Evolutionary conservation across 2,113 vertebrate genomes (phyloP), one percentile per base, ranked within the genome.

Genomic region (Murina feae): DNA sequence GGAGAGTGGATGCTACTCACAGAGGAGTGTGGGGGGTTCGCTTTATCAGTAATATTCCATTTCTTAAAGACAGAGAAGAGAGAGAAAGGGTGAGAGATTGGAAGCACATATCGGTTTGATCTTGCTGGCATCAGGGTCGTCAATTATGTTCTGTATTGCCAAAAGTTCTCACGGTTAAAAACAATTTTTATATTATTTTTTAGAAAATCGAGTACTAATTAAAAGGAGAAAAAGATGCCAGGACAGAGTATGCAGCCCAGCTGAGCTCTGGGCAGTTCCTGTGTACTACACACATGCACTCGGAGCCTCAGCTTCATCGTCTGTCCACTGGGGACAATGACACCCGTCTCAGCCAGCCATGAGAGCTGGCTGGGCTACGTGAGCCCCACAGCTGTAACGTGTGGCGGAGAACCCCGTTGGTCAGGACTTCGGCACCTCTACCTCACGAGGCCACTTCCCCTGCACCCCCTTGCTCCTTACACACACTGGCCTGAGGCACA

Each of bases 171-270:
- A 72, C 14, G 58, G 66, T 60, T 87, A 79, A 78, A 76, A 84
- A 7, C 6, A 71, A 51, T 37, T 35, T 25, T 60, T 30, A 18
- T 30, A 53, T 78, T 83, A n/a, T 72, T 23, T 79, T 89, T 47
- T 42, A 81, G 71, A 69, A 83, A 80, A 85, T 42, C 17, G 55
- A 90, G 58, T 58, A 39, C 14, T 60, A n/a, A 90, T 65, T 13
- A 23, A 55, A 71, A 88, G 55, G 23, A 16, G 35, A 68, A 18
- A 60, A 32, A 55, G 55, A 42, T 3, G 11, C 11, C 49, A 13
- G 55, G 78, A 76, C 3, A 35, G 17, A 47, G 23, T 8, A 65
- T 17, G 32, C 1, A 66, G 63, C 13, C 32, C 10, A 18, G 1
- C 35, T 9, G 47, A 86, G 82, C 12, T 63, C 30, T 14, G 35